phyloP scores from a whole-genome alignment of 2,113 vertebrate species.

The Cnemophilus loriae region DNA sequence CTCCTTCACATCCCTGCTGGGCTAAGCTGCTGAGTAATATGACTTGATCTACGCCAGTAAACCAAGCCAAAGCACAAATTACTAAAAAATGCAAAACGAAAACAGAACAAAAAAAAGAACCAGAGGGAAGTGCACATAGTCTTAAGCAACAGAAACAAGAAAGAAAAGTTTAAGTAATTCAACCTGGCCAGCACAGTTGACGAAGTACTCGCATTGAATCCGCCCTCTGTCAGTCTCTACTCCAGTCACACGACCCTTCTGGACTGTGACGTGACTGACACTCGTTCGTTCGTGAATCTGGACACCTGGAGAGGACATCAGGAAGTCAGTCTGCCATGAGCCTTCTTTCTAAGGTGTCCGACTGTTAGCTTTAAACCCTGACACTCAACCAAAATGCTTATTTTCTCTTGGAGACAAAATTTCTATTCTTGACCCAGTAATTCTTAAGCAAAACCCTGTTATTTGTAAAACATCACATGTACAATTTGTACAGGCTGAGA shows the following conservation, averaged over 20 bases:
- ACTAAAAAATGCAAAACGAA: not conserved
- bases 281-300: conserved; percentile 87
- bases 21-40: not conserved
- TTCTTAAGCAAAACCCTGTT: not conserved
- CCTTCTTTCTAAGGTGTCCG: not conserved
- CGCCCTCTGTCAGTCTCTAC: conserved; percentile 91
- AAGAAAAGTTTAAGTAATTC: not conserved
- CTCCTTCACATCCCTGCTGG: not conserved
- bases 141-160: not conserved
- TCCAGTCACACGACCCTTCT: conserved; percentile 83
- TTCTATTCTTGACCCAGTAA: not conserved
- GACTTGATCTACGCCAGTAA: not conserved
- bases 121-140: not conserved
- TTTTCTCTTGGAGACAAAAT: not conserved
- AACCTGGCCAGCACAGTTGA: conserved; percentile 98
- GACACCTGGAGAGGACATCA: conserved; percentile 76
- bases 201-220: conserved; percentile 91
- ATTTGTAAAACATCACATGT: not conserved
- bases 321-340: not conserved
- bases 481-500: not conserved
- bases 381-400: not conserved
- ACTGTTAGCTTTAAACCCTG: not conserved
- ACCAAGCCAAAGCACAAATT: not conserved
- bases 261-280: conserved; percentile 85
- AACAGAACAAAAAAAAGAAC: not conserved